Evolutionary conservation across 1,140 invertebrate species (phyloP).

Genomic region (Microvelia longipes): DNA sequence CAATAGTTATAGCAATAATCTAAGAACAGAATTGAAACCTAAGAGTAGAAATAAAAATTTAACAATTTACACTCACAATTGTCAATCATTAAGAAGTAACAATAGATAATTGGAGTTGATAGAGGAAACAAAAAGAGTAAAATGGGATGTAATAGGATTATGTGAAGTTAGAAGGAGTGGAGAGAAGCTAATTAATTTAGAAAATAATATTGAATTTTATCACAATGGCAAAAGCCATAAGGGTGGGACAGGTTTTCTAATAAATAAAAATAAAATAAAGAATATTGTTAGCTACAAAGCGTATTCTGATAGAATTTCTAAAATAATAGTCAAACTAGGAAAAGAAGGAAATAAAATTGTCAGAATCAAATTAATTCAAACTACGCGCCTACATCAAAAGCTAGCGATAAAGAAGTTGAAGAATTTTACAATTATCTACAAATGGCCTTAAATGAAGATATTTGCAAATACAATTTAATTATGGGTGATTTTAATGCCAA

Average conservation of each 20-base stretch:
- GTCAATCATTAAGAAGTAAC: not conserved
- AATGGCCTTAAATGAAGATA: conserved; percentile 13
- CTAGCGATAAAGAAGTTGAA: conserved; percentile 19
- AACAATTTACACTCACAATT: too few relatives aligned
- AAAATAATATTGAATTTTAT: not conserved
- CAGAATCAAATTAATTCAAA: conserved; percentile 25
- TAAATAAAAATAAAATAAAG: not conserved
- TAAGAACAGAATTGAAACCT: too few relatives aligned
- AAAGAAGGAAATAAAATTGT: not conserved
- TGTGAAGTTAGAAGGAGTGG: not conserved
- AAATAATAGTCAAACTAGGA: conserved; percentile 12
- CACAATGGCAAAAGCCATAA: not conserved
- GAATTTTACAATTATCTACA: conserved; percentile 19
- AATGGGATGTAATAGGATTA: not conserved
- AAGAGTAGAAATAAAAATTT: too few relatives aligned
- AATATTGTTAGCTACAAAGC: not conserved
- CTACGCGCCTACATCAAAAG: conserved; percentile 23
- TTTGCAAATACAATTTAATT: conserved; percentile 17
- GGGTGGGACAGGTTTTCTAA: not conserved
- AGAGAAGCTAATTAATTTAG: not conserved
- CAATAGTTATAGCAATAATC: too few relatives aligned
- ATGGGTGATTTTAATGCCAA: conserved; percentile 25
- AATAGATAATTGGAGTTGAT: not conserved
- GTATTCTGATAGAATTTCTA: conserved; percentile 14
- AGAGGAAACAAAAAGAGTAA: not conserved